Percentiles rank a stretch among this genome's conserved stretches.
Evolutionary conservation across 2,888 invertebrate species (phyloP).

Genomic region (Proisotoma minuta): DNA sequence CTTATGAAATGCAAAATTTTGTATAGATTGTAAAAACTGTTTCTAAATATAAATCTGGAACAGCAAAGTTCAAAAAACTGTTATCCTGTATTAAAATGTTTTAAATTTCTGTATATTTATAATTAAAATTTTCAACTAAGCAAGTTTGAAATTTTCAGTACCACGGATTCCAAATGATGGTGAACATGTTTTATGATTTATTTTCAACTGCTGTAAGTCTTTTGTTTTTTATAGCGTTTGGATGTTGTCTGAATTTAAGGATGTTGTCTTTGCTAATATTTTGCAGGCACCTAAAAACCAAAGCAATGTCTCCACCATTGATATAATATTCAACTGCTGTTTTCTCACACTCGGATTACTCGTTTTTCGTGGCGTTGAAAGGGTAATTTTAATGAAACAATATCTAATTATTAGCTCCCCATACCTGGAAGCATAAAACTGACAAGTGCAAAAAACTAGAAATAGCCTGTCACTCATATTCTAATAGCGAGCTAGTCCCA

Average conservation of each 20-base stretch:
- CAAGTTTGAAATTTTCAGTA: slow-evolving; percentile 10
- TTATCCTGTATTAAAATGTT: too few species aligned
- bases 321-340: slow-evolving; percentile 32
- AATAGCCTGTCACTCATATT: too few species aligned
- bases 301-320: slow-evolving; percentile 23
- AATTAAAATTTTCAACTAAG: not conserved
- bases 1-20: not conserved
- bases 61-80: too few species aligned
- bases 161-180: slow-evolving; percentile 34
- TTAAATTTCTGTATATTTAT: not conserved
- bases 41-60: too few species aligned
- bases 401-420: not conserved
- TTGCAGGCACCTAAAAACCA: slow-evolving; percentile 4
- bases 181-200: slow-evolving; percentile 31
- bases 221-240: not conserved
- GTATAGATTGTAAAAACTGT: too few species aligned
- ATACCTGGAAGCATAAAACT: too few species aligned
- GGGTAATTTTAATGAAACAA: slow-evolving; percentile 12
- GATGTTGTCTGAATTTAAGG: not conserved
- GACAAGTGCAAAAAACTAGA: too few species aligned
- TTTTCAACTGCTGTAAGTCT: slow-evolving; percentile 28
- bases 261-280: not conserved
- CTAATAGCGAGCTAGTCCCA: too few species aligned
- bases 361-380: slow-evolving; percentile 29
- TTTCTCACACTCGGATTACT: slow-evolving; percentile 28